Percentiles rank a stretch among this genome's conserved stretches.
Conservation (phyloP, 2,797 vertebrate species). For the Cyclura pinguis region DNA sequence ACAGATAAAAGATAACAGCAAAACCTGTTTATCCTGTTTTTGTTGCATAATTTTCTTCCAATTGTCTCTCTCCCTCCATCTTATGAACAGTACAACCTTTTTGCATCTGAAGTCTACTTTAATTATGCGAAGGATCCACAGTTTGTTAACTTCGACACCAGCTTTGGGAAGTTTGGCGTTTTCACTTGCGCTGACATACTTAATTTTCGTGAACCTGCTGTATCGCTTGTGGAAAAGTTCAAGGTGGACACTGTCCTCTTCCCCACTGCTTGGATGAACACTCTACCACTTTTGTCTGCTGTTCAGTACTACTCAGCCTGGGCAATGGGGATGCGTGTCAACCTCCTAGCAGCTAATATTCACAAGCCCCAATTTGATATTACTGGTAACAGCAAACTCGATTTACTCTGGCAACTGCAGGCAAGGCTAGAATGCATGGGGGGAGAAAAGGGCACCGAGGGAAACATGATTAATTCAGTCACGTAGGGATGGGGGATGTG, state of each 20-base stretch:
- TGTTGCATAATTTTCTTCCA: neutral
- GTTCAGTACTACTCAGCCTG: conserved; percentile 78
- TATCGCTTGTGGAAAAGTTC: conserved; percentile 68
- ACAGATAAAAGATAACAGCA: neutral
- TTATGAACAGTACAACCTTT: conserved; percentile 76
- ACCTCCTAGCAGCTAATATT: conserved; percentile 73
- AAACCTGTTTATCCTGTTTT: neutral
- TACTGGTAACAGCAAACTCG: conserved; percentile 71
- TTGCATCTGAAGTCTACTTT: conserved; percentile 76
- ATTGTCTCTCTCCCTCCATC: neutral
- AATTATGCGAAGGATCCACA: conserved; percentile 74
- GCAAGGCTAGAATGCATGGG: neutral
- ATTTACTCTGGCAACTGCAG: neutral
- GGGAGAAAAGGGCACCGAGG: neutral
- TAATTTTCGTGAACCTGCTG: conserved; percentile 65
- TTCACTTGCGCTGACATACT: conserved; percentile 82
- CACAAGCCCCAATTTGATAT: conserved; percentile 62
- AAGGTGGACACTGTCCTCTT: conserved; percentile 75
- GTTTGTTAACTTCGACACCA: conserved; percentile 72
- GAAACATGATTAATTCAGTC: neutral
- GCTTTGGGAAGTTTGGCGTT: conserved; percentile 80
- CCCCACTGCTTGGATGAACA: conserved; percentile 74
- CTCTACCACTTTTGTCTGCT: conserved; percentile 71
- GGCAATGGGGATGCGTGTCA: conserved; percentile 76
- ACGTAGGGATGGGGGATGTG: too few relatives aligned